Conservation (phyloP, 2,797 vertebrate genomes). For the Rhynchonycteris naso region DNA sequence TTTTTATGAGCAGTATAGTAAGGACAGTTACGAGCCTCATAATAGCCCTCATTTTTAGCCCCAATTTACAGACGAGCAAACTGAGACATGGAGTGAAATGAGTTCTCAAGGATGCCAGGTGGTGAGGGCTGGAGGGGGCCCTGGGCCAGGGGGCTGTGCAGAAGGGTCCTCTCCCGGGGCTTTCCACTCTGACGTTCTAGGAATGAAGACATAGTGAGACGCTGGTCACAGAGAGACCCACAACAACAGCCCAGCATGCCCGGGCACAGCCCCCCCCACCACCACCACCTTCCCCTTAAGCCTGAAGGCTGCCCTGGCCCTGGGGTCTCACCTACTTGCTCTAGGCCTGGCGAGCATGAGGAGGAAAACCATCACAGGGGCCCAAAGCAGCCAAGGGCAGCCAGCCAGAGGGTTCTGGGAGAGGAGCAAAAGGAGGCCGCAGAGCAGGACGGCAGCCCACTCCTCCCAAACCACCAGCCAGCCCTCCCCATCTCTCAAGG, state of each 20-base stretch:
- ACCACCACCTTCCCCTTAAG: too few species aligned
- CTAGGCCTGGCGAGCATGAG: not conserved
- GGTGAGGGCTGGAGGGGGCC: not conserved
- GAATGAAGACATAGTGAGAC: not conserved
- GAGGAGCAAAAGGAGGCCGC: not conserved
- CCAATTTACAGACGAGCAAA: conserved; percentile 19
- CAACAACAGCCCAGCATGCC: rapidly evolving
- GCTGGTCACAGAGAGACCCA: not conserved
- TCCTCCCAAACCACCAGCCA: not conserved
- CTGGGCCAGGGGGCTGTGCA: not conserved
- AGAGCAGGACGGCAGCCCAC: not conserved
- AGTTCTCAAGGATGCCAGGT: not conserved
- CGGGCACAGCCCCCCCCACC: too few species aligned
- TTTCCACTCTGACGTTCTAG: not conserved
- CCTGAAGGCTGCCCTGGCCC: not conserved
- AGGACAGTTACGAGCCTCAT: not conserved
- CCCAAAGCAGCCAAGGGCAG: not conserved
- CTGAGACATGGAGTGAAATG: not conserved
- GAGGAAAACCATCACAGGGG: not conserved
- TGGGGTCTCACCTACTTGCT: conserved; percentile 64
- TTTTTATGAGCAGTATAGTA: too few species aligned
- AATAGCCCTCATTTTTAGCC: not conserved
- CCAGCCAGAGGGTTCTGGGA: not conserved
- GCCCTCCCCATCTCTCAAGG: not conserved
- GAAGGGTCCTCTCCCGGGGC: not conserved